Evolutionary conservation across 2,797 vertebrate genomes (phyloP), one percentile per base, ranked within the genome.

Genomic region (Protosalanx chinensis): DNA sequence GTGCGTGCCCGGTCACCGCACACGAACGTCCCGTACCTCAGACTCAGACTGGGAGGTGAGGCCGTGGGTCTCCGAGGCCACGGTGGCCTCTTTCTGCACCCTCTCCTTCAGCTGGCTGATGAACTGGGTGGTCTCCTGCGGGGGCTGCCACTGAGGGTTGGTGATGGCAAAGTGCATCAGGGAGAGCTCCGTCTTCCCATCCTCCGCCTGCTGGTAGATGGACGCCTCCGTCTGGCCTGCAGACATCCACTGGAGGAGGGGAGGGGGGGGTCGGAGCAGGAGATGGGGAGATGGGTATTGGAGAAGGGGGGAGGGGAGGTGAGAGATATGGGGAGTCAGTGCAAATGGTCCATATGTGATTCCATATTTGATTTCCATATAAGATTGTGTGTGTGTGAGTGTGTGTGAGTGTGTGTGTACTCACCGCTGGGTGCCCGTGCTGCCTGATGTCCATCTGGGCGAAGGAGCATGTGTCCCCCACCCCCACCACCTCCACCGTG

Each of bases 121-220:
- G 89, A 98, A 98, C 79, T 96, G 96, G 0, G 96, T 98, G 85
- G 97, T 98, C 88, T 98, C 96, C 0, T 91, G 93, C 0, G 97
- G 96, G 0, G 97, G 97, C 87, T 98, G 97, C 97, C 97, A 99
- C 74, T 95, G 96, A 6, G 97, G 97, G 81, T 98, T 98, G 70
- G 97, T 98, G 88, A 99, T 98, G 78, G 97, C 97, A 53, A 99
- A 99, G 87, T 98, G 97, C 97, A 99, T 98, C 75, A 99, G 95
- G 0, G 97, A 99, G 75, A 99, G 85, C 81, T 99, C 97, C 0
- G 97, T 99, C 88, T 99, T 99, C 61, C 97, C 97, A 0, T 98
- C 97, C 81, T 99, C 97, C 0, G 97, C 97, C 85, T 99, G 97
- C 85, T 99, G 97, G 90, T 99, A 98, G 81, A 98, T 94, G 2